Conservation (phyloP, 2,888 invertebrate species). For the Chesias legatella region DNA sequence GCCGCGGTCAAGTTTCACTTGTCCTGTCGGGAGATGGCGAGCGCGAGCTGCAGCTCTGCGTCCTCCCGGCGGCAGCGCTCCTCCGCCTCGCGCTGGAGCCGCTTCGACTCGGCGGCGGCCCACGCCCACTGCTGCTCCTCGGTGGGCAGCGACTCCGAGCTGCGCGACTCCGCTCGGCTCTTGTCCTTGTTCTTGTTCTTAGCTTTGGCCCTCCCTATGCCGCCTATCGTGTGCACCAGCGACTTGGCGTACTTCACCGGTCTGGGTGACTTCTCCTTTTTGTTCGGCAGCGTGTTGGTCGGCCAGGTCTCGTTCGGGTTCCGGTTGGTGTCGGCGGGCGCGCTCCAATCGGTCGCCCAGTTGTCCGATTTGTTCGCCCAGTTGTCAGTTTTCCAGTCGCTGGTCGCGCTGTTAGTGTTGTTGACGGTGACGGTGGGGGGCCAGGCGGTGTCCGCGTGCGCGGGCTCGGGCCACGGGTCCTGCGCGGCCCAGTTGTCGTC, state of each 20-base stretch:
- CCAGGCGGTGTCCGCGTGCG: slow-evolving; percentile 72
- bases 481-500: slow-evolving; percentile 13
- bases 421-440: slow-evolving; percentile 33
- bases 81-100: slow-evolving; percentile 82
- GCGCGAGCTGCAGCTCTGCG: slow-evolving; percentile 86
- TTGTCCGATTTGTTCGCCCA: slow-evolving; percentile 48
- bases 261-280: slow-evolving; percentile 73
- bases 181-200: slow-evolving; percentile 60
- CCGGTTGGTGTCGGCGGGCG: slow-evolving; percentile 51
- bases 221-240: slow-evolving; percentile 71
- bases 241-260: slow-evolving; percentile 72
- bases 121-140: slow-evolving; percentile 87
- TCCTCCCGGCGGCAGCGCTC: slow-evolving; percentile 82
- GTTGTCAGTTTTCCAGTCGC: slow-evolving; percentile 38
- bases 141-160: slow-evolving; percentile 55
- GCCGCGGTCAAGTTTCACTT: slow-evolving; percentile 43
- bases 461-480: slow-evolving; percentile 41
- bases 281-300: slow-evolving; percentile 57
- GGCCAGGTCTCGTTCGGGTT: slow-evolving; percentile 73
- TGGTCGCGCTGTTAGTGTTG: slow-evolving; percentile 27
- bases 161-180: slow-evolving; percentile 40
- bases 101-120: slow-evolving; percentile 85
- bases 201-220: slow-evolving; percentile 59
- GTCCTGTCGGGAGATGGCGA: slow-evolving; percentile 83
- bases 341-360: slow-evolving; percentile 58